Evolutionary conservation across 1,140 invertebrate genomes (phyloP).

Genomic region (Lithobius niger): DNA sequence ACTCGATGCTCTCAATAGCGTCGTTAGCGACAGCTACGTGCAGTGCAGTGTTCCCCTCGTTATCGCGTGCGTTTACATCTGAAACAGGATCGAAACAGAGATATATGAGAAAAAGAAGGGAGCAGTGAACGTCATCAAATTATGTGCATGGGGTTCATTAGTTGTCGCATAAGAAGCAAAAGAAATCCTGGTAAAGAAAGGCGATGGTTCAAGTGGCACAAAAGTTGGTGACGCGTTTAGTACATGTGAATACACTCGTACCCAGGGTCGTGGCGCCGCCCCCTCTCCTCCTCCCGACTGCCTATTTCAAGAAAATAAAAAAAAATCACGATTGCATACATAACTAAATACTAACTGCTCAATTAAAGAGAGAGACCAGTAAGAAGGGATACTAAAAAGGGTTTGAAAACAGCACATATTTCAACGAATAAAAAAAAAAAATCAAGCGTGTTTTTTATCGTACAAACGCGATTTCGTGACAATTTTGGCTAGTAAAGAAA

Average conservation of each 20-base stretch:
- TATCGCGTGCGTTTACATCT: constrained; percentile 24
- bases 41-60: constrained; percentile 24
- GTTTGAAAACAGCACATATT: no score
- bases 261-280: background rate
- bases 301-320: no score
- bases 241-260: background rate
- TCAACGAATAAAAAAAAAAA: no score
- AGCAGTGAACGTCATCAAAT: background rate
- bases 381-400: no score
- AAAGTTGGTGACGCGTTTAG: background rate
- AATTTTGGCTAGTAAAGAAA: no score
- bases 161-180: background rate
- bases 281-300: no score
- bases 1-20: constrained; percentile 3
- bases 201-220: background rate
- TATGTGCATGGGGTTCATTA: background rate
- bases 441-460: no score
- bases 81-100: background rate
- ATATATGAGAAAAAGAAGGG: background rate
- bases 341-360: no score
- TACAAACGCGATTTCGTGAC: no score
- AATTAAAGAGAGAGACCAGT: no score
- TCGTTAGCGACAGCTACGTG: constrained; percentile 1
- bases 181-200: background rate
- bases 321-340: no score